Evolutionary conservation across 2,797 vertebrate species (phyloP).

Genomic region (Fringilla coelebs): DNA sequence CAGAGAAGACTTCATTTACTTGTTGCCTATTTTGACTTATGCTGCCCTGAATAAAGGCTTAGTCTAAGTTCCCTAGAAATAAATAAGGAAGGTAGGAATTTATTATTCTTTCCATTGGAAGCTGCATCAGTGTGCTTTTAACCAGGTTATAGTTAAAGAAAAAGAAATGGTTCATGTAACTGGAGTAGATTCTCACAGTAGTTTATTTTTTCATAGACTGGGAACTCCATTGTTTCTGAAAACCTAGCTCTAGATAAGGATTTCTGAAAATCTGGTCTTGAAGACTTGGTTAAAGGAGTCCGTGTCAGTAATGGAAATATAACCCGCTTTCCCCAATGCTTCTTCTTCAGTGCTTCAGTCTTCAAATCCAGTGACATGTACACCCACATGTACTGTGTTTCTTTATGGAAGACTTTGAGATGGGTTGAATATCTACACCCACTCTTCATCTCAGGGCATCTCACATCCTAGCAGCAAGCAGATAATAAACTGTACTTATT

Average conservation of each 20-base stretch:
- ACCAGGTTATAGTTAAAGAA: background rate
- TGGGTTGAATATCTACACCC: background rate
- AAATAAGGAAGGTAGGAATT: background rate
- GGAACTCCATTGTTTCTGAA: background rate
- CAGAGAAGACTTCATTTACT: background rate
- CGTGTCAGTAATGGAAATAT: background rate
- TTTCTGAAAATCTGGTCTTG: background rate
- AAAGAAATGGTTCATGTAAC: fast-evolving
- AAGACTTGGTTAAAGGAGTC: background rate
- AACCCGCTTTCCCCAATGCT: background rate
- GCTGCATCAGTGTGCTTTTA: background rate
- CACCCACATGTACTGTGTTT: fast-evolving
- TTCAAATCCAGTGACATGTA: background rate
- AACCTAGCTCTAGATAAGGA: background rate
- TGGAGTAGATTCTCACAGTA: background rate
- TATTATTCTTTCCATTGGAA: background rate
- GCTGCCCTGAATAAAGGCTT: background rate
- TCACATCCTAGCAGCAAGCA: background rate
- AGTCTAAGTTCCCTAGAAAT: background rate
- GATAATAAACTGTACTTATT: background rate
- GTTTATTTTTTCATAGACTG: background rate
- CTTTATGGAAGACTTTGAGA: background rate
- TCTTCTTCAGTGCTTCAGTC: background rate
- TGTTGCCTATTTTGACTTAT: background rate
- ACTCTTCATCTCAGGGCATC: background rate